Conservation (phyloP, 2,888 invertebrate genomes). For the Cataglyphis rosenhaueri region DNA sequence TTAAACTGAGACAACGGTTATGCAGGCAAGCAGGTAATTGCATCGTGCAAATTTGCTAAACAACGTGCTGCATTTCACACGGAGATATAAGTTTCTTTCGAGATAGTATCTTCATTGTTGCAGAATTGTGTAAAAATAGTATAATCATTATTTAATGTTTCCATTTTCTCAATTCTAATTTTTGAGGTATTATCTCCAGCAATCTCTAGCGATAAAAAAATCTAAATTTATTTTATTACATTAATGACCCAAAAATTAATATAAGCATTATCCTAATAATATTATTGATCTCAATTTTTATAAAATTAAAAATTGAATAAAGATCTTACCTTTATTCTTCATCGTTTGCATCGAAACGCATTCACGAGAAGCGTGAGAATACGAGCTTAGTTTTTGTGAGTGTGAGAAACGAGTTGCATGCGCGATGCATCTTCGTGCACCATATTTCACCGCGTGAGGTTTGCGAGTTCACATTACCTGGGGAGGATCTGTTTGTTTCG, state of each 20-base stretch:
- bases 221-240: not conserved
- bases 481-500: conserved; percentile 41
- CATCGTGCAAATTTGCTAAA: conserved; percentile 43
- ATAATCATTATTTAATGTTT: not conserved
- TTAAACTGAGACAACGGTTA: conserved; percentile 24
- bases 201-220: not conserved
- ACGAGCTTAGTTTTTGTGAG: conserved; percentile 77
- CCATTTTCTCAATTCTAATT: not conserved
- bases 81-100: not conserved
- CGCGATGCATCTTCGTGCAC: conserved; percentile 60
- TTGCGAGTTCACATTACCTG: conserved; percentile 61
- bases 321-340: not conserved
- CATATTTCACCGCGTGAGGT: conserved; percentile 75
- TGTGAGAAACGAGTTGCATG: conserved; percentile 75
- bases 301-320: conserved; percentile 15
- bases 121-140: not conserved
- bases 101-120: not conserved
- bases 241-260: not conserved
- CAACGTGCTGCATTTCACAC: not conserved
- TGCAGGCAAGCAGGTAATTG: conserved; percentile 45
- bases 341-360: not conserved
- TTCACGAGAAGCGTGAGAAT: conserved; percentile 48
- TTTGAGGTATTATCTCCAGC: not conserved
- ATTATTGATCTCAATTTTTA: not conserved
- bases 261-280: not conserved